Evolutionary conservation across 2,888 invertebrate species (phyloP).

Genomic region (Tinea trinotella): DNA sequence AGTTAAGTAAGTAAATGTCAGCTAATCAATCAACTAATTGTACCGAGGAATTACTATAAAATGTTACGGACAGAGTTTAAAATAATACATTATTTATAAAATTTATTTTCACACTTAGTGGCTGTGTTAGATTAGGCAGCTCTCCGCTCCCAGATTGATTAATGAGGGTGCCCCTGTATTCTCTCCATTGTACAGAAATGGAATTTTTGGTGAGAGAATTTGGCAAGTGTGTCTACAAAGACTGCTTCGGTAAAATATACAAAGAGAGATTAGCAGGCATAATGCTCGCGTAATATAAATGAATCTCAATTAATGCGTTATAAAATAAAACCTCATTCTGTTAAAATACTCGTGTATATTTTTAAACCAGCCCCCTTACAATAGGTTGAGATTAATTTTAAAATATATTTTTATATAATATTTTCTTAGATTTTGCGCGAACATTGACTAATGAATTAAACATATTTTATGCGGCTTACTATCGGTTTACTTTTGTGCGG

Average conservation of each 20-base stretch:
- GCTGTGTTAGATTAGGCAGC: slow-evolving; percentile 32
- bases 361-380: too few species aligned
- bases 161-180: slow-evolving; percentile 35
- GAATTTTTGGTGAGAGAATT: slow-evolving; percentile 26
- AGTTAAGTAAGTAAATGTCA: background rate
- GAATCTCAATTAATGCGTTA: background rate
- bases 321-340: too few species aligned
- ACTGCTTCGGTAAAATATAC: slow-evolving; percentile 9
- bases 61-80: background rate
- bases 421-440: too few species aligned
- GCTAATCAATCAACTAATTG: slow-evolving; percentile 9
- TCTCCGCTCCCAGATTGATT: slow-evolving; percentile 32
- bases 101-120: slow-evolving; percentile 36
- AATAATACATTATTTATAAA: slow-evolving; percentile 40
- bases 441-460: too few species aligned
- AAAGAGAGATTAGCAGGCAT: slow-evolving; percentile 16
- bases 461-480: too few species aligned
- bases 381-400: too few species aligned
- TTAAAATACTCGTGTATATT: too few species aligned
- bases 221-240: slow-evolving; percentile 16
- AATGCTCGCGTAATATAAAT: slow-evolving; percentile 8
- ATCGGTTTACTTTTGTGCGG: too few species aligned
- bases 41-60: background rate
- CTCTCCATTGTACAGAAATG: slow-evolving; percentile 31
- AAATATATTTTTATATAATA: too few species aligned